These are phyloP conservation scores for Pseudonaja textilis DNA, from an alignment of 2,113 vertebrate species.

Conservation along the genomic window DNA sequence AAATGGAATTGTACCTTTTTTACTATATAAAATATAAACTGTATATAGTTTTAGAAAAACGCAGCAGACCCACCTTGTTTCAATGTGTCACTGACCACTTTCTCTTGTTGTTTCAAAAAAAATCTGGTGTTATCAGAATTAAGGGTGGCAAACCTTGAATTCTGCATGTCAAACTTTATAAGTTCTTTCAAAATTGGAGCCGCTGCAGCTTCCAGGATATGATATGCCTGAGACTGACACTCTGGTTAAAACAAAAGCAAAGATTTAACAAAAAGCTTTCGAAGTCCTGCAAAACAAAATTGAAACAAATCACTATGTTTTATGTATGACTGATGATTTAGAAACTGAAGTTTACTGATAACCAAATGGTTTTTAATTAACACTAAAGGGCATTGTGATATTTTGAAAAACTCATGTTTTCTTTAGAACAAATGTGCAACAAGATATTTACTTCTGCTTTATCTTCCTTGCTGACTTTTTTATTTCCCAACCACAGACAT, in stretches of 20 bases:
- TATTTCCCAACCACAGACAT: not conserved
- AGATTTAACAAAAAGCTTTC: slow-evolving; percentile 11
- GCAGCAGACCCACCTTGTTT: slow-evolving; percentile 64
- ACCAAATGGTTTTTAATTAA: not conserved
- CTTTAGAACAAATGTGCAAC: not conserved
- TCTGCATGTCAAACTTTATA: slow-evolving; percentile 41
- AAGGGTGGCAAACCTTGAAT: slow-evolving; percentile 70
- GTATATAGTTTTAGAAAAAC: not conserved
- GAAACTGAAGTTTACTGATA: not conserved
- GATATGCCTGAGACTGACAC: slow-evolving; percentile 70
- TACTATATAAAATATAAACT: not conserved
- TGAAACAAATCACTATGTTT: too few species aligned
- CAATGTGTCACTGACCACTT: slow-evolving; percentile 62
- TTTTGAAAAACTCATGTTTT: not conserved
- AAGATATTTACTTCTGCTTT: not conserved
- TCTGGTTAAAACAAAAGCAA: slow-evolving; percentile 59
- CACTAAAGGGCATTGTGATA: not conserved
- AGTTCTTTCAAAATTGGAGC: slow-evolving; percentile 67
- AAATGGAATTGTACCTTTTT: not conserved
- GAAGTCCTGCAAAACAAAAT: not conserved
- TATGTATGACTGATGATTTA: not conserved
- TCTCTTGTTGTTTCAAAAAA: slow-evolving; percentile 78
- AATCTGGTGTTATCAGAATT: slow-evolving; percentile 74
- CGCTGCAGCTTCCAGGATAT: slow-evolving; percentile 67
- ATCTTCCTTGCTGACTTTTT: not conserved